These are phyloP conservation scores for Drosophila kambysellisi DNA, from an alignment of 2,888 invertebrate species.

Conservation along the genomic window DNA sequence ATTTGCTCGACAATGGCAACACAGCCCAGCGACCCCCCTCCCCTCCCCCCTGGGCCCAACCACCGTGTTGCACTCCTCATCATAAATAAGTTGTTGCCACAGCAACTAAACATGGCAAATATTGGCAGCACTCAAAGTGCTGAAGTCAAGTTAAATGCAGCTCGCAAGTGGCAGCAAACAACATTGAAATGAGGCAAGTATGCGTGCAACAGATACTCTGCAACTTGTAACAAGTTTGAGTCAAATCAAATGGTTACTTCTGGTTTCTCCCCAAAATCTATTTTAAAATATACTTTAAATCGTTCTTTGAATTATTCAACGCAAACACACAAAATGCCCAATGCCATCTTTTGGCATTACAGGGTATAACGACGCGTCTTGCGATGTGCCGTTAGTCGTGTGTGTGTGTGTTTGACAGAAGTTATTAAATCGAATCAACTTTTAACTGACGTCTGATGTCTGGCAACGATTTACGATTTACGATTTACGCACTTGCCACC, in stretches of 20 bases:
- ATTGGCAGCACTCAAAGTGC: slow-evolving; percentile 61
- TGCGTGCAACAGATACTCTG: slow-evolving; percentile 13
- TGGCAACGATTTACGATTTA: slow-evolving; percentile 46
- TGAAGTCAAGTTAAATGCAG: slow-evolving; percentile 56
- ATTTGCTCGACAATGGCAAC: slow-evolving; percentile 61
- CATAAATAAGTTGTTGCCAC: slow-evolving; percentile 69
- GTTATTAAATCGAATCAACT: slow-evolving; percentile 79
- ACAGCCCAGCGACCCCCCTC: not conserved
- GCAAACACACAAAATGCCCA: slow-evolving; percentile 11
- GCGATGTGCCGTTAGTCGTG: slow-evolving; percentile 52
- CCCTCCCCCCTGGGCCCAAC: not conserved
- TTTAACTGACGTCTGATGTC: slow-evolving; percentile 53
- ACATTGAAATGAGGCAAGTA: not conserved
- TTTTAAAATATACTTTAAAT: not conserved
- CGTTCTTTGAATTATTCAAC: not conserved
- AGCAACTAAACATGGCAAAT: slow-evolving; percentile 68
- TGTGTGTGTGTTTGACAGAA: slow-evolving; percentile 62
- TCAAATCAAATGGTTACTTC: not conserved
- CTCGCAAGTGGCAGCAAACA: slow-evolving; percentile 28
- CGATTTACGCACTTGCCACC: slow-evolving; percentile 59
- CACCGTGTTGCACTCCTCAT: slow-evolving; percentile 34
- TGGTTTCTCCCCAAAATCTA: not conserved
- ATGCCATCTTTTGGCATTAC: not conserved
- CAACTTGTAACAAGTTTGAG: not conserved
- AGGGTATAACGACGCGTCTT: slow-evolving; percentile 46